These are phyloP conservation scores for Epinephelus moara DNA, from an alignment of 2,113 vertebrate species.

Conservation along the genomic window DNA sequence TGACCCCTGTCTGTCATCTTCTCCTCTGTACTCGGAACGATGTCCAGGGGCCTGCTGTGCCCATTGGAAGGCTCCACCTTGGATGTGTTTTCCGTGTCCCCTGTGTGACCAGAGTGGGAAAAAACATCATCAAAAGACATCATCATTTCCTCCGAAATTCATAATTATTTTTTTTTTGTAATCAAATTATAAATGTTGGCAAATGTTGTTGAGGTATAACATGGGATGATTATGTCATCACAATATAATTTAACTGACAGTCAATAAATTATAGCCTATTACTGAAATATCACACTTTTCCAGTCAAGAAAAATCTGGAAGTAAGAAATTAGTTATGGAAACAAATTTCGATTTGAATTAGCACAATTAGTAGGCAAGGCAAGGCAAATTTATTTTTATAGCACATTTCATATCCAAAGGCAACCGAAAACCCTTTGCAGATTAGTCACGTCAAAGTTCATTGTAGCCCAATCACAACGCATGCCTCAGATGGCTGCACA, in stretches of 20 bases:
- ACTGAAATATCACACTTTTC: background rate
- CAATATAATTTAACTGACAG: background rate
- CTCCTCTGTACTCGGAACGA: constrained; percentile 73
- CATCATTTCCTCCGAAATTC: background rate
- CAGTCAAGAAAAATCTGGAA: background rate
- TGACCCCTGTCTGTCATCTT: constrained; percentile 89
- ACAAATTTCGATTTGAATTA: background rate
- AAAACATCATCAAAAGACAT: background rate
- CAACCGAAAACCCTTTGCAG: too few relatives aligned
- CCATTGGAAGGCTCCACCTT: constrained; percentile 77
- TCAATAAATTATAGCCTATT: background rate
- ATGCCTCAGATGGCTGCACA: too few relatives aligned
- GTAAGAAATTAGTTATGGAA: background rate
- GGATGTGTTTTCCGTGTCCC: constrained; percentile 62
- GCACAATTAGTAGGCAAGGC: background rate
- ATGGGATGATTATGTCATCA: too few relatives aligned
- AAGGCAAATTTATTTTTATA: too few relatives aligned
- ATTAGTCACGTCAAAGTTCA: too few relatives aligned
- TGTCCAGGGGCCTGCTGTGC: constrained; percentile 74
- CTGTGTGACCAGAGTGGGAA: too few relatives aligned
- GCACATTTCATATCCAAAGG: too few relatives aligned
- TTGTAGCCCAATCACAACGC: too few relatives aligned
- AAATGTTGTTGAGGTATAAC: too few relatives aligned
- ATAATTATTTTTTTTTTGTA: too few relatives aligned
- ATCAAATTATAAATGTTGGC: too few relatives aligned